Conservation (phyloP, 2,113 vertebrate species). For the Lepisosteus osseus region DNA sequence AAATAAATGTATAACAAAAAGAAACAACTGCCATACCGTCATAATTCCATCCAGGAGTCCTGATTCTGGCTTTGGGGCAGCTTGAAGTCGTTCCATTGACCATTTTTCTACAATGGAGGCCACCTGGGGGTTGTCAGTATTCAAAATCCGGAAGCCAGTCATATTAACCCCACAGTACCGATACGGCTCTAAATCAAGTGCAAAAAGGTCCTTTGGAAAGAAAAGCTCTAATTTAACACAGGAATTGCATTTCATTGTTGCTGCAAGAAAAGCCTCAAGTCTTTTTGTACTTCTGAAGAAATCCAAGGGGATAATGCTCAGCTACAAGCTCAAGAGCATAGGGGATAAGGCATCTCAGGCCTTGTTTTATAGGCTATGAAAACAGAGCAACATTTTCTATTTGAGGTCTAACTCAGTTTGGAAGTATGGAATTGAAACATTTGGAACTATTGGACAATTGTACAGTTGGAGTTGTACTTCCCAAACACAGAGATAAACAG, state of each 20-base stretch:
- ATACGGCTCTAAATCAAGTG: conserved; percentile 94
- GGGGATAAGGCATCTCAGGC: conserved; percentile 30
- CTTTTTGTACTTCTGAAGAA: conserved; percentile 14
- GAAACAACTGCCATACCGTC: conserved; percentile 78
- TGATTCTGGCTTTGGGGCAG: conserved; percentile 78
- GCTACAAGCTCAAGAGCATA: conserved; percentile 8
- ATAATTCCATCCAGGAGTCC: conserved; percentile 90
- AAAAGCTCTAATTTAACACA: conserved; percentile 14
- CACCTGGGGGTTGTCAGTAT: conserved; percentile 92
- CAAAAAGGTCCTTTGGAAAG: conserved; percentile 87
- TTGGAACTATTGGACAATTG: too few species aligned
- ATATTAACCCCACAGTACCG: conserved; percentile 97
- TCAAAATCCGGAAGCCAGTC: conserved; percentile 96
- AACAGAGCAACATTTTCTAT: conserved; percentile 19
- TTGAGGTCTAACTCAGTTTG: neutral
- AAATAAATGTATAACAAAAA: neutral
- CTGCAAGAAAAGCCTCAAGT: conserved; percentile 3
- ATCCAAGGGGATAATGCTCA: neutral
- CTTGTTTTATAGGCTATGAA: conserved; percentile 28
- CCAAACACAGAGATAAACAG: too few species aligned
- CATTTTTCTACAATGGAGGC: conserved; percentile 92
- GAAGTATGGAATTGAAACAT: neutral
- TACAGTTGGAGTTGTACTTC: neutral
- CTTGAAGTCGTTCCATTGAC: conserved; percentile 88
- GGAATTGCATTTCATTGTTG: conserved; percentile 13